These are phyloP conservation scores for Ceratothoa steindachneri DNA, from an alignment of 2,888 invertebrate species.

Conservation along the genomic window DNA sequence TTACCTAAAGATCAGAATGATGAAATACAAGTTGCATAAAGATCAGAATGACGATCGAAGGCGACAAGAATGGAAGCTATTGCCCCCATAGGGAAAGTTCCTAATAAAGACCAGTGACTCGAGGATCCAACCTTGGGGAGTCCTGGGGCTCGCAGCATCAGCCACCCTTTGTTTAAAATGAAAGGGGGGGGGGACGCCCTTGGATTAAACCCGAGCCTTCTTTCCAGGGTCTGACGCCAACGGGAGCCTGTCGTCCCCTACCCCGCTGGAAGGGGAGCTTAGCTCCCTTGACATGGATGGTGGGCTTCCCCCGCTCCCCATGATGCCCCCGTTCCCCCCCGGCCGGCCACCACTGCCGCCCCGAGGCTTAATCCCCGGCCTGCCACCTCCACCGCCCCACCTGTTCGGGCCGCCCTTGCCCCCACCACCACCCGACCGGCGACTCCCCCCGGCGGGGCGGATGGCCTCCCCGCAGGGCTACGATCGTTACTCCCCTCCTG, in stretches of 20 bases:
- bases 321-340: not conserved
- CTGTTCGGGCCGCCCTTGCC: constrained; percentile 27
- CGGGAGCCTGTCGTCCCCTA: constrained; percentile 39
- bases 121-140: no score
- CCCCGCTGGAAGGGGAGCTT: constrained; percentile 23
- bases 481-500: constrained; percentile 39
- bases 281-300: not conserved
- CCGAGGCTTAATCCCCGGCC: not conserved
- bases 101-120: no score
- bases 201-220: constrained; percentile 4
- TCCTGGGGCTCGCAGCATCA: no score
- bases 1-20: no score
- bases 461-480: constrained; percentile 9
- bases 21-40: no score
- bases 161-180: no score
- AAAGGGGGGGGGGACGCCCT: no score
- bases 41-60: no score
- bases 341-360: not conserved
- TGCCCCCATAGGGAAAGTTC: no score
- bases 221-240: constrained; percentile 41
- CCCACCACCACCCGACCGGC: constrained; percentile 19
- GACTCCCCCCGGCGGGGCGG: not conserved
- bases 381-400: constrained; percentile 16
- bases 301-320: not conserved
- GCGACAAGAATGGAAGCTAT: no score